phyloP scores from a whole-genome alignment of 2,113 vertebrate genomes.

The Tachysurus fulvidraco region DNA sequence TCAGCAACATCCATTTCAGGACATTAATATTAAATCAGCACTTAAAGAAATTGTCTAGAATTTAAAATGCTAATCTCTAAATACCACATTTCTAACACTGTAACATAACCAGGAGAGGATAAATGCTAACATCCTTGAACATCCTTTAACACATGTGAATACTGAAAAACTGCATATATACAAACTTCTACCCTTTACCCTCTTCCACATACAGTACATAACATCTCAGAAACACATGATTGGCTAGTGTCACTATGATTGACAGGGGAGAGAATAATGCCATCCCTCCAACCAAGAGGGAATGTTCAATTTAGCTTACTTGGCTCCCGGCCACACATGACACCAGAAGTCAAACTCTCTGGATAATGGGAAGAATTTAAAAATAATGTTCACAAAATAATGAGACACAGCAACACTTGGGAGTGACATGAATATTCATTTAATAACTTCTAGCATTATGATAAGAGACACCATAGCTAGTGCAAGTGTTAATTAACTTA shows the following conservation, averaged over 20 bases:
- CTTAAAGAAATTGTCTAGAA: background rate
- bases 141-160: background rate
- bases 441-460: background rate
- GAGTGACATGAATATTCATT: background rate
- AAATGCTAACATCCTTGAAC: background rate
- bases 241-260: background rate
- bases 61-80: background rate
- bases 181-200: too few species aligned
- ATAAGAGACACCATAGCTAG: background rate
- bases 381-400: background rate
- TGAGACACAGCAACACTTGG: background rate
- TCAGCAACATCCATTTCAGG: conserved; percentile 21
- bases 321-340: background rate
- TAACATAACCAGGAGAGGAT: background rate
- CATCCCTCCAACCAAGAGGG: background rate
- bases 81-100: background rate
- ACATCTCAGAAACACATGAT: background rate
- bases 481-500: background rate
- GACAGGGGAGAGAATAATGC: background rate
- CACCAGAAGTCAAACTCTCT: background rate
- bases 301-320: background rate
- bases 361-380: background rate
- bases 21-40: conserved; percentile 25
- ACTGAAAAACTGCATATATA: background rate
- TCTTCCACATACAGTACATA: background rate